phyloP scores from a whole-genome alignment of 2,113 vertebrate genomes.

The Tragulus kanchil region DNA sequence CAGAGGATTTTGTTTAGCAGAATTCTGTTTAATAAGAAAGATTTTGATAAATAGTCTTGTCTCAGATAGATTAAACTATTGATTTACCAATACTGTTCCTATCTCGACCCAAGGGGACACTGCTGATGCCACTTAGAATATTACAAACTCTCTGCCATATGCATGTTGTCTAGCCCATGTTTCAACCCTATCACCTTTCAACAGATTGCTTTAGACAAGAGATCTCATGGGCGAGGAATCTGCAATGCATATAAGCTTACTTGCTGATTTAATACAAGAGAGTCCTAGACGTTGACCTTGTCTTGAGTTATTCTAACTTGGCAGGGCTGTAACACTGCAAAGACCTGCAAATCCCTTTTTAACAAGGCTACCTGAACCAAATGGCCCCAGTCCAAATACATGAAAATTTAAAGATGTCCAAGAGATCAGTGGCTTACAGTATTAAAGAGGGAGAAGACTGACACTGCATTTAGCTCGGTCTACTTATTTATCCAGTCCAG shows the following conservation, averaged over 20 bases:
- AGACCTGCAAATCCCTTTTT: slow-evolving; percentile 91
- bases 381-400: slow-evolving; percentile 86
- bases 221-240: slow-evolving; percentile 92
- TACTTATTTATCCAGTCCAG: slow-evolving; percentile 71
- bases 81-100: slow-evolving; percentile 88
- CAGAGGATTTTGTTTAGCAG: slow-evolving; percentile 81
- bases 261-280: slow-evolving; percentile 92
- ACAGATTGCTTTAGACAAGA: slow-evolving; percentile 92
- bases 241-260: slow-evolving; percentile 92
- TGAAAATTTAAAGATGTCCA: slow-evolving; percentile 86
- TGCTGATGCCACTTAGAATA: slow-evolving; percentile 89
- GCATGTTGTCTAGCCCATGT: slow-evolving; percentile 89
- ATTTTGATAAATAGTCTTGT: slow-evolving; percentile 87
- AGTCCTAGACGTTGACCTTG: slow-evolving; percentile 92
- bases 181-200: slow-evolving; percentile 92
- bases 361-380: slow-evolving; percentile 89
- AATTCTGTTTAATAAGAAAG: slow-evolving; percentile 73
- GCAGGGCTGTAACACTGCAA: slow-evolving; percentile 88
- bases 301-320: slow-evolving; percentile 89
- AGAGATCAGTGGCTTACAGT: slow-evolving; percentile 81
- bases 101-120: slow-evolving; percentile 86
- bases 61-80: slow-evolving; percentile 88
- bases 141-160: slow-evolving; percentile 90
- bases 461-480: slow-evolving; percentile 56
- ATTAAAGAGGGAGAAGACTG: slow-evolving; percentile 70